phyloP scores from a whole-genome alignment of 2,797 vertebrate genomes.

The Falco naumanni region DNA sequence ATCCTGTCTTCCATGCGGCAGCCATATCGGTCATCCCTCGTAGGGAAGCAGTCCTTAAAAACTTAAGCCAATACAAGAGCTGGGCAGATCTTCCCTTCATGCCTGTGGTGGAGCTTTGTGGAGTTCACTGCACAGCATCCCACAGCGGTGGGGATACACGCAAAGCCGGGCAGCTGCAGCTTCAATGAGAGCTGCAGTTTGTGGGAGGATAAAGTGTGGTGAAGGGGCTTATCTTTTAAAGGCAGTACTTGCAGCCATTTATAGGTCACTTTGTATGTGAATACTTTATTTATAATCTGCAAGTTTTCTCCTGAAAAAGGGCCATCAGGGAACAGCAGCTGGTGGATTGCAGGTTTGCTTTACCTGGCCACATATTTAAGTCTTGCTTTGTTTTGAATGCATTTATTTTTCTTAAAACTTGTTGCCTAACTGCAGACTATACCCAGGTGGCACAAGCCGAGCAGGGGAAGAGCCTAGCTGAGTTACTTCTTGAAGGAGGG shows the following conservation, averaged over 20 bases:
- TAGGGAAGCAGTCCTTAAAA: not conserved
- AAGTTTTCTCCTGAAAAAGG: not conserved
- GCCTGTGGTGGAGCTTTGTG: not conserved
- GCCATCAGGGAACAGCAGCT: not conserved
- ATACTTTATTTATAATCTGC: not conserved
- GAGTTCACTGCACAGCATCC: not conserved
- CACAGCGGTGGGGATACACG: not conserved
- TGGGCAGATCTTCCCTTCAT: not conserved
- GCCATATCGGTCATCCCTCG: not conserved
- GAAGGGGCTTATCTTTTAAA: not conserved
- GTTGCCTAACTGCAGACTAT: not conserved
- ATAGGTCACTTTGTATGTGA: not conserved
- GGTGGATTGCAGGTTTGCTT: not conserved
- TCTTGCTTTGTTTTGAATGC: not conserved
- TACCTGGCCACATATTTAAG: not conserved
- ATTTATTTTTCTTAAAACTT: not conserved
- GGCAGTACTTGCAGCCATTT: not conserved
- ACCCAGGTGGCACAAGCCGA: fast-evolving
- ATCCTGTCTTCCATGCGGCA: not conserved
- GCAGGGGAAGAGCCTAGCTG: not conserved
- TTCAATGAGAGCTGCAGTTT: not conserved
- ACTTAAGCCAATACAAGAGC: not conserved
- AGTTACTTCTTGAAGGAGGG: not conserved
- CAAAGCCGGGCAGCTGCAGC: fast-evolving
- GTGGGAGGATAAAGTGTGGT: not conserved